Evolutionary conservation across 2,797 vertebrate species (phyloP).

Genomic region (Siniperca scherzeri): DNA sequence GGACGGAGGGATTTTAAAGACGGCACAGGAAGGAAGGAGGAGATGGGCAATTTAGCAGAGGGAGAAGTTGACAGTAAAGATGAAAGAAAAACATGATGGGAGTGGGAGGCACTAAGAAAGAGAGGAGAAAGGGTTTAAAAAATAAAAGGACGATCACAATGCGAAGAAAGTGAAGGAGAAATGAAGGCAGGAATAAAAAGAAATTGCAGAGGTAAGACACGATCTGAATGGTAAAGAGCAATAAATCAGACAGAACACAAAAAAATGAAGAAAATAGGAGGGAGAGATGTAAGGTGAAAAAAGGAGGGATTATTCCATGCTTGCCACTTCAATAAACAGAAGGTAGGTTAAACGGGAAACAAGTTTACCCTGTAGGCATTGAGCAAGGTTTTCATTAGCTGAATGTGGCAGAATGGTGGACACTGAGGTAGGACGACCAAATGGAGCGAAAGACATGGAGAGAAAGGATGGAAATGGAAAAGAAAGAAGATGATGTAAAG

Average conservation of each 20-base stretch:
- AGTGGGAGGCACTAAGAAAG: conserved; percentile 4
- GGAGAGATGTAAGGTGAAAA: conserved; percentile 9
- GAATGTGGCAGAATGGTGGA: conserved; percentile 13
- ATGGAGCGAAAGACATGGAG: background rate
- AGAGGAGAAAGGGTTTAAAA: conserved; percentile 15
- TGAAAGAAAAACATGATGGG: conserved; percentile 30
- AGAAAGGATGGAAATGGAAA: background rate
- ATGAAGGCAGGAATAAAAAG: conserved; percentile 25
- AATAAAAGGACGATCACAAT: conserved; percentile 31
- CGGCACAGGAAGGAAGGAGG: background rate
- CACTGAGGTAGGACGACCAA: conserved; percentile 9
- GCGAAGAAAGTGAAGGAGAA: conserved; percentile 33
- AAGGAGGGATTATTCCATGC: conserved; percentile 28
- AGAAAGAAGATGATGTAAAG: conserved; percentile 12
- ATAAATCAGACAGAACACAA: conserved; percentile 27
- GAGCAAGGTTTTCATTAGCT: conserved; percentile 32
- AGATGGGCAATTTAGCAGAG: conserved; percentile 1
- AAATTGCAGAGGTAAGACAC: conserved; percentile 33
- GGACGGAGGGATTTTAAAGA: conserved; percentile 46
- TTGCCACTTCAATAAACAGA: conserved; percentile 42
- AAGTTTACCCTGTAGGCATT: conserved; percentile 33
- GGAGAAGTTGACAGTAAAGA: conserved; percentile 20
- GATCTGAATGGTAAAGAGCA: conserved; percentile 37
- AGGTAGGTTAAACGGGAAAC: conserved; percentile 41
- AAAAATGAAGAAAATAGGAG: conserved; percentile 6